Conservation (phyloP, 2,797 vertebrate genomes). For the Smutsia temminckii region DNA sequence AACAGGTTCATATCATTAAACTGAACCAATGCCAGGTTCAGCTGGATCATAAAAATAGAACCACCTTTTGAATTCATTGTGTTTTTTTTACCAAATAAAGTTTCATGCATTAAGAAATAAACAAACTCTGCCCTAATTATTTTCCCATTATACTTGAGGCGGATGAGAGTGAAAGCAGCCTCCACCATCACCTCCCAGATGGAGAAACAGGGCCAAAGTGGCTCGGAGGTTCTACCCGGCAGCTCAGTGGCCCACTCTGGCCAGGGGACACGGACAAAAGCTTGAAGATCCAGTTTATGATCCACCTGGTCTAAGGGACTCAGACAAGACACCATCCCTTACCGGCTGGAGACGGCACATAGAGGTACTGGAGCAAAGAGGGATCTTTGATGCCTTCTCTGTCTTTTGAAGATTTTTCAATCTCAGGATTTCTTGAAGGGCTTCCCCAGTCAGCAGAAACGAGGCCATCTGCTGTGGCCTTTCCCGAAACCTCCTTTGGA, state of each 20-base stretch:
- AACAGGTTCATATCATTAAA: not conserved
- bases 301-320: not conserved
- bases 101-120: not conserved
- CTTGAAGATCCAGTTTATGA: not conserved
- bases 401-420: conserved; percentile 69
- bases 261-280: not conserved
- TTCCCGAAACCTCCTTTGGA: conserved; percentile 47
- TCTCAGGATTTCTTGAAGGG: conserved; percentile 55
- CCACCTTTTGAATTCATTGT: not conserved
- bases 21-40: not conserved
- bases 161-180: not conserved
- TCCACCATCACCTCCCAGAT: not conserved
- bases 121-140: not conserved
- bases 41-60: not conserved
- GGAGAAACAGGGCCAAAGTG: not conserved
- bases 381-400: conserved; percentile 73
- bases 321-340: conserved; percentile 46
- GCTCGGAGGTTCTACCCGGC: too few species aligned
- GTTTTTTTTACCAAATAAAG: not conserved
- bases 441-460: conserved; percentile 69
- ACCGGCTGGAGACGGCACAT: conserved; percentile 91
- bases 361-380: conserved; percentile 89
- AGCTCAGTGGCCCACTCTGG: too few species aligned
- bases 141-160: not conserved
- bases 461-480: conserved; percentile 50